Percentiles rank a stretch among this genome's conserved stretches.
These are phyloP conservation scores for Callitettix versicolor DNA, from an alignment of 1,140 invertebrate species.

Conservation along the genomic window DNA sequence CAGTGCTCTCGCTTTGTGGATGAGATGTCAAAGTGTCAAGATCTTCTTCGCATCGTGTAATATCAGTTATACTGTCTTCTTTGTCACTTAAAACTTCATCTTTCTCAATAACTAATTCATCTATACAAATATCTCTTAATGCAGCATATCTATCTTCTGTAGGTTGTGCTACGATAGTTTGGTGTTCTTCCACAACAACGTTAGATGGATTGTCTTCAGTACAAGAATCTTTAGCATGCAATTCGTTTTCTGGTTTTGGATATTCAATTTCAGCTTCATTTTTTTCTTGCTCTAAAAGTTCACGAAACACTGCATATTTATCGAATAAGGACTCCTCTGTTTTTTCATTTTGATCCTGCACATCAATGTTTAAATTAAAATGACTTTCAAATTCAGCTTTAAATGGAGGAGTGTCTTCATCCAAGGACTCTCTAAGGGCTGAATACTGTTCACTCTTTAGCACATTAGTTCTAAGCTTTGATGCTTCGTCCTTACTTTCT, in stretches of 20 bases:
- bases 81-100: conserved; percentile 25
- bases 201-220: conserved; percentile 23
- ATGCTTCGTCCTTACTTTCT: conserved; percentile 24
- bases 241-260: conserved; percentile 25
- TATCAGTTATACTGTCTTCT: conserved; percentile 22
- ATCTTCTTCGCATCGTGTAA: conserved; percentile 23
- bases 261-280: conserved; percentile 17
- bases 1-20: conserved; percentile 27
- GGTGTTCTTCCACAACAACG: conserved; percentile 34
- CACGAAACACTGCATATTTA: conserved; percentile 74
- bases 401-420: conserved; percentile 34
- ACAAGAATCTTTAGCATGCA: conserved; percentile 15
- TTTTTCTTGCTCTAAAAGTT: conserved; percentile 61
- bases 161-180: conserved; percentile 33
- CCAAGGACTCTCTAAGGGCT: conserved; percentile 24
- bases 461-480: conserved; percentile 13
- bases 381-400: conserved; percentile 50
- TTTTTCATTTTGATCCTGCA: conserved; percentile 6
- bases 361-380: conserved; percentile 41
- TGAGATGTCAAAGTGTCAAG: conserved; percentile 25
- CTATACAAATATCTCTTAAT: conserved; percentile 53
- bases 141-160: conserved; percentile 55
- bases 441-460: conserved; percentile 23
- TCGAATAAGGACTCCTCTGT: conserved; percentile 42
- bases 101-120: conserved; percentile 35